Conservation (phyloP, 2,888 invertebrate species). For the Ornithoptera priamus region DNA sequence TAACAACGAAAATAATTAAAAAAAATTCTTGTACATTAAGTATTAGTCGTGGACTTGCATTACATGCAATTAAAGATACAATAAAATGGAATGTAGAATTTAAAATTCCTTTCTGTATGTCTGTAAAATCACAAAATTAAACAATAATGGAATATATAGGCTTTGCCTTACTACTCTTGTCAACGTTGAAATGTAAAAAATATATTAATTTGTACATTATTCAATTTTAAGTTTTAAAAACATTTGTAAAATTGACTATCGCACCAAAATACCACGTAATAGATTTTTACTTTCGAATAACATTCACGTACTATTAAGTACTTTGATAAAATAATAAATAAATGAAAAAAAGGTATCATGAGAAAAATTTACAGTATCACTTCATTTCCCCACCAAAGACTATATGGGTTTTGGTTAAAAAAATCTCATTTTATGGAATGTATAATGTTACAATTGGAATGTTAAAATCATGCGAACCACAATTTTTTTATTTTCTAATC, state of each 20-base stretch:
- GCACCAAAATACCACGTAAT: conserved; percentile 76
- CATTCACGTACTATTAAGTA: conserved; percentile 67
- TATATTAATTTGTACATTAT: conserved; percentile 80
- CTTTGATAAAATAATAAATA: conserved; percentile 63
- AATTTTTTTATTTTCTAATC: conserved; percentile 26
- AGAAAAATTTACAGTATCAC: conserved; percentile 62
- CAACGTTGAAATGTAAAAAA: conserved; percentile 77
- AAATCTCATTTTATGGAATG: conserved; percentile 42
- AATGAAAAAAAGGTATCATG: conserved; percentile 47
- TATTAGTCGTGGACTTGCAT: conserved; percentile 79
- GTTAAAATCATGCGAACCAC: conserved; percentile 31
- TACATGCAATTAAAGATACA: conserved; percentile 67
- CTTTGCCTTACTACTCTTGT: conserved; percentile 71
- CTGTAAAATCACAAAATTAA: conserved; percentile 75
- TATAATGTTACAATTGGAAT: conserved; percentile 43
- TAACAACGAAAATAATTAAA: conserved; percentile 43
- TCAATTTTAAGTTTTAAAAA: conserved; percentile 65
- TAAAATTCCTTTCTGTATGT: conserved; percentile 70
- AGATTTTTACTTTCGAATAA: conserved; percentile 56
- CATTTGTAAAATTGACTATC: conserved; percentile 78
- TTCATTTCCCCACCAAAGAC: conserved; percentile 68
- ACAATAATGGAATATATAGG: conserved; percentile 72
- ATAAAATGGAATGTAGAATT: conserved; percentile 78
- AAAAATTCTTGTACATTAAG: conserved; percentile 46
- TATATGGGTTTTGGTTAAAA: conserved; percentile 37